A percentile compares a stretch with the other conserved stretches of the same genome.
Evolutionary conservation across 2,113 vertebrate genomes (phyloP).

Genomic region (Delphinus delphis): DNA sequence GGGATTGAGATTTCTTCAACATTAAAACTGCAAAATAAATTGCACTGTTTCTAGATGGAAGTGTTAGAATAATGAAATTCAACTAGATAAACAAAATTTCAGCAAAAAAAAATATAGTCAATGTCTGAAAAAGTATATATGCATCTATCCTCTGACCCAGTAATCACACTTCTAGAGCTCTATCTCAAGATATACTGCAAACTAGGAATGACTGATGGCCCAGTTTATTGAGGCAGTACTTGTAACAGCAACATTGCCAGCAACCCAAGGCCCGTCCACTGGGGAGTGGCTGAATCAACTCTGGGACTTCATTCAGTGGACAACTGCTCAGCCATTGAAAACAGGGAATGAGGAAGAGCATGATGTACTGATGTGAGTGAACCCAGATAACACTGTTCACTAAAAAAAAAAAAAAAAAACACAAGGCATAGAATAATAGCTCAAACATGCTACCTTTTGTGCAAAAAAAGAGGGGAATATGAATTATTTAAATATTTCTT

Average conservation of each 20-base stretch:
- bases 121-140: background rate
- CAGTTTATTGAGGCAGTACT: background rate
- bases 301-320: too few species aligned
- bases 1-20: background rate
- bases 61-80: background rate
- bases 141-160: background rate
- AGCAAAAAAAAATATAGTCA: background rate
- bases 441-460: background rate
- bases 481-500: background rate
- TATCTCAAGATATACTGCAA: background rate
- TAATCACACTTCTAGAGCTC: background rate
- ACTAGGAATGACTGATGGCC: background rate
- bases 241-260: background rate
- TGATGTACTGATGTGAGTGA: fast-evolving
- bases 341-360: background rate
- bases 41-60: background rate
- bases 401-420: background rate
- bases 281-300: background rate
- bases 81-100: background rate
- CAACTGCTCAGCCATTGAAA: background rate
- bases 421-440: background rate
- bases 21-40: background rate
- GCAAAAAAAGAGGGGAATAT: background rate
- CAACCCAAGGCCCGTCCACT: fast-evolving
- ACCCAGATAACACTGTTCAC: background rate